phyloP scores from a whole-genome alignment of 2,888 invertebrate genomes.

The Oeneis ivallda region DNA sequence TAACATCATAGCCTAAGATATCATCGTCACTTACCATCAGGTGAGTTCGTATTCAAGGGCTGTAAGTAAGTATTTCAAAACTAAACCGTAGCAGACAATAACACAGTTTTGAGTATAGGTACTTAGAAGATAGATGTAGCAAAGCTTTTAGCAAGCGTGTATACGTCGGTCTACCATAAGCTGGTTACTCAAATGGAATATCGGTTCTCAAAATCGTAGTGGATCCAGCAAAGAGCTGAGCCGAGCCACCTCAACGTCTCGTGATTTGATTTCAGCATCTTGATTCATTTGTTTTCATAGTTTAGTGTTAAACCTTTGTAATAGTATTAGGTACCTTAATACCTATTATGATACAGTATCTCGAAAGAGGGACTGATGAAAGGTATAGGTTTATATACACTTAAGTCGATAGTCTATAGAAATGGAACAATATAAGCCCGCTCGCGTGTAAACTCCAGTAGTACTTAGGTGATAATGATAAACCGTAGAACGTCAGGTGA shows the following conservation, averaged over 20 bases:
- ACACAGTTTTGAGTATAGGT: slow-evolving; percentile 6
- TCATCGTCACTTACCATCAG: too few relatives aligned
- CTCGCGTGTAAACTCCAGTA: not conserved
- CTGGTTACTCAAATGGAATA: slow-evolving; percentile 52
- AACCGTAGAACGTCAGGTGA: slow-evolving; percentile 1
- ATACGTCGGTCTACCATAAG: slow-evolving; percentile 45
- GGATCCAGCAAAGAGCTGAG: slow-evolving; percentile 36
- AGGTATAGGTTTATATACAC: too few relatives aligned
- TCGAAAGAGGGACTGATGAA: too few relatives aligned
- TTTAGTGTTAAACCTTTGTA: not conserved
- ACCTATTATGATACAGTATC: too few relatives aligned
- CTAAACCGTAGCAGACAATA: slow-evolving; percentile 6
- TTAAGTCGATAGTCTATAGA: not conserved
- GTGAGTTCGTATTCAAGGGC: too few relatives aligned
- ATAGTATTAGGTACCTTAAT: too few relatives aligned
- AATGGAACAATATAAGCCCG: not conserved
- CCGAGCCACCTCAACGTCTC: slow-evolving; percentile 31
- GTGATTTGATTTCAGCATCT: slow-evolving; percentile 24
- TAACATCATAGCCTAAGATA: too few relatives aligned
- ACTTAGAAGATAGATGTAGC: slow-evolving; percentile 46
- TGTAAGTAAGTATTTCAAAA: not conserved
- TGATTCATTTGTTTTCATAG: not conserved
- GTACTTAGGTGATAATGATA: not conserved
- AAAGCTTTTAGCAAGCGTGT: slow-evolving; percentile 59
- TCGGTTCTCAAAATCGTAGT: slow-evolving; percentile 40